A percentile compares a stretch with the other conserved stretches of the same genome.
phyloP scores from a whole-genome alignment of 2,888 invertebrate genomes.

The Oscheius onirici region DNA sequence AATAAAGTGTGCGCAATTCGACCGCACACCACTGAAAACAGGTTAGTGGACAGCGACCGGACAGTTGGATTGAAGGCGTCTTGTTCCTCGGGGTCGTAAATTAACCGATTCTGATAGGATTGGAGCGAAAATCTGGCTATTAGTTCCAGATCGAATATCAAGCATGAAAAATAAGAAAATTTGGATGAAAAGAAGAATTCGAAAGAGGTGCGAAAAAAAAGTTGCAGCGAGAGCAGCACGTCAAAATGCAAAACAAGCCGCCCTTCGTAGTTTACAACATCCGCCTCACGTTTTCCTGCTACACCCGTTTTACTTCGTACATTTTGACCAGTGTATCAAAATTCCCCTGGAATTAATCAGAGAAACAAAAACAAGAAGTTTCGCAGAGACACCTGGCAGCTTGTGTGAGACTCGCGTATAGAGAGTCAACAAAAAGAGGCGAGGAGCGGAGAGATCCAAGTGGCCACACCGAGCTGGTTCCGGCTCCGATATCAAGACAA shows the following conservation, averaged over 20 bases:
- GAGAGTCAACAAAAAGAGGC: conserved; percentile 13
- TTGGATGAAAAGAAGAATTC: neutral
- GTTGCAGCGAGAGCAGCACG: neutral
- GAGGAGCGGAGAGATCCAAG: conserved; percentile 9
- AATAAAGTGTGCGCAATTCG: neutral
- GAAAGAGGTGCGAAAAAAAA: neutral
- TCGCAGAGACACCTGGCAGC: conserved; percentile 13
- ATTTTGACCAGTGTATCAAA: neutral
- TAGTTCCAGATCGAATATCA: too few relatives aligned
- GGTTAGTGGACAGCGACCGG: neutral
- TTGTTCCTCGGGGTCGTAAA: too few relatives aligned
- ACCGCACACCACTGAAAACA: neutral
- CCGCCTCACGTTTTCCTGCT: neutral
- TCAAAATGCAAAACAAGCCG: neutral
- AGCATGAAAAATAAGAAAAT: too few relatives aligned
- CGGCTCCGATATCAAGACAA: conserved; percentile 1
- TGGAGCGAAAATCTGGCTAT: too few relatives aligned
- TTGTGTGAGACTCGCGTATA: conserved; percentile 7
- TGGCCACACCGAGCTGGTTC: conserved; percentile 15
- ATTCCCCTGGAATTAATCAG: neutral
- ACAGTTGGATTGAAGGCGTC: neutral
- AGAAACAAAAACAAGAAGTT: conserved; percentile 9
- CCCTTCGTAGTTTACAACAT: conserved; percentile 7
- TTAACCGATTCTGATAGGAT: too few relatives aligned
- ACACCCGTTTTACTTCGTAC: neutral